Conservation (phyloP, 92 coral and sea anemone species). For the Muricea muricata region DNA sequence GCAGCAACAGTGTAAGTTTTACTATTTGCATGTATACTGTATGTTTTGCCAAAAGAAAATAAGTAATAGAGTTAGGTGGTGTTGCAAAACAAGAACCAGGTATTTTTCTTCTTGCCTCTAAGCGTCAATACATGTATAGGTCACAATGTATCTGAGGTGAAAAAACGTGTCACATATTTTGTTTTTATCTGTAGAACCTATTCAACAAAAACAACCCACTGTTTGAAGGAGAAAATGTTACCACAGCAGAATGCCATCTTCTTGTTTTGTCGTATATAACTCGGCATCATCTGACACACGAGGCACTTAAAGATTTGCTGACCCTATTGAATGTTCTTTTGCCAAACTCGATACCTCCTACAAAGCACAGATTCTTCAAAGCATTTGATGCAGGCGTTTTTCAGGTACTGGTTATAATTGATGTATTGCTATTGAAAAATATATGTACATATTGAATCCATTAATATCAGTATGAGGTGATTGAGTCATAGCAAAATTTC, state of each 20-base stretch:
- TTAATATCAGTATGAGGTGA: too few species aligned
- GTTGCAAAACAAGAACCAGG: too few species aligned
- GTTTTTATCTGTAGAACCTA: not conserved
- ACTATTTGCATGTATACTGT: too few species aligned
- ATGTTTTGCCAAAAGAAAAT: too few species aligned
- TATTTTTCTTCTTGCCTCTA: too few species aligned
- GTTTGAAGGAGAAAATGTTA: constrained; percentile 8
- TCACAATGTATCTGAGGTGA: not conserved
- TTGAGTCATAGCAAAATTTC: too few species aligned
- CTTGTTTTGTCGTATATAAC: constrained; percentile 8
- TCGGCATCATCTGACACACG: not conserved
- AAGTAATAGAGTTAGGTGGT: too few species aligned
- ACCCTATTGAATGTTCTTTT: constrained; percentile 1
- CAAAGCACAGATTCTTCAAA: constrained; percentile 8
- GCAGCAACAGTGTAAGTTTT: too few species aligned
- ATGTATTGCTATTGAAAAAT: not conserved
- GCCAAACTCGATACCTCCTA: not conserved
- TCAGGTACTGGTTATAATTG: not conserved
- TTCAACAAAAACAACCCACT: not conserved
- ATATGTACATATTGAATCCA: too few species aligned
- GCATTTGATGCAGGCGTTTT: not conserved
- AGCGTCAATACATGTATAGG: not conserved
- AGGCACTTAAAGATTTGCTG: constrained; percentile 7
- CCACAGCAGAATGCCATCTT: constrained; percentile 7
- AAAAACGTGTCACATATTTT: too few species aligned